Percentiles rank a stretch among this genome's conserved stretches.
Conservation (phyloP, 2,888 invertebrate species). For the Lymantria dispar region DNA sequence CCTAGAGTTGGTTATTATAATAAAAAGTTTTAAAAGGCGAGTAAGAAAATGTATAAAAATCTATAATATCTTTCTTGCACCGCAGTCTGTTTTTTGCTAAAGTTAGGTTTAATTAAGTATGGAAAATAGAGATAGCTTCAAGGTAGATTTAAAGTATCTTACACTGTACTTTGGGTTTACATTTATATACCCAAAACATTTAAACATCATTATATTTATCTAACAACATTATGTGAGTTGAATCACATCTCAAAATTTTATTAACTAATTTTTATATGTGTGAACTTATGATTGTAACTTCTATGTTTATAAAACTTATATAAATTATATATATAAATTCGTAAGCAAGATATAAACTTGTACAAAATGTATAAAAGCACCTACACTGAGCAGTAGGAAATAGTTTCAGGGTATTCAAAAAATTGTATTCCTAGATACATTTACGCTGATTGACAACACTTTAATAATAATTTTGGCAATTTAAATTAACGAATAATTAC, state of each 20-base stretch:
- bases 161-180: no score
- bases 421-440: slow-evolving; percentile 5
- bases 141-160: no score
- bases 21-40: no score
- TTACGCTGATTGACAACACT: slow-evolving; percentile 1
- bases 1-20: no score
- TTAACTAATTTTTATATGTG: not conserved
- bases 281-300: slow-evolving; percentile 4
- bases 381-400: slow-evolving; percentile 33
- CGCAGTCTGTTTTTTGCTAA: no score
- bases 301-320: slow-evolving; percentile 7
- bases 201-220: not conserved
- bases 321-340: slow-evolving; percentile 28
- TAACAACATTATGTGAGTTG: slow-evolving; percentile 1
- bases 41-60: no score
- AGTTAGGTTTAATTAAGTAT: no score
- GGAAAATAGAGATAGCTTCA: no score
- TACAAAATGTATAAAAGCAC: slow-evolving; percentile 36
- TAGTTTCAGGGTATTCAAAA: slow-evolving; percentile 13
- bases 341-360: slow-evolving; percentile 26
- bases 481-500: no score
- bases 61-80: no score
- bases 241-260: not conserved
- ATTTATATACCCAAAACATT: no score
- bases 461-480: not conserved